Base-by-base conservation (phyloP, 1,140 invertebrate genomes). In the Trichoplusia ni region DNA sequence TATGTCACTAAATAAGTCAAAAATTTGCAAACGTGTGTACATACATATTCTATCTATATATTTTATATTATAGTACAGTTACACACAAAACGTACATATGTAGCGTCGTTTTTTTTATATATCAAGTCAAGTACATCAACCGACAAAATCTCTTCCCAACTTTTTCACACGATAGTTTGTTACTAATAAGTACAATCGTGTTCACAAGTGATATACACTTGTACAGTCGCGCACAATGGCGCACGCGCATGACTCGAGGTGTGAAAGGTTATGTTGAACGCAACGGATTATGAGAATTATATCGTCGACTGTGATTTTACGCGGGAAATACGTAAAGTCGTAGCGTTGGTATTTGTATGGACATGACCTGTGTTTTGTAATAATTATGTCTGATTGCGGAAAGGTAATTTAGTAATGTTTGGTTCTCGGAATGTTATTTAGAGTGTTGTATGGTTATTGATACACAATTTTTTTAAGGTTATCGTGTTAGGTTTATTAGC, bases 251-350 rank as follows among this genome's bases (percentile, higher is more conserved):
- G 62, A 64, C 25, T 64, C 40, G 63, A 79, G 73, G 82, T 84
- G 82, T 84, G 78, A 84, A 81, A 84, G 82, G 82, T 84, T 79
- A 84, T 75, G 71, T 67, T 67, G 69, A 71, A 64, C 42, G 44
- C 42, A 42, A 16, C 44, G 46, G 72, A 69, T 71, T 68, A 71
- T 69, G 64, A 71, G 81, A 75, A 81, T 83, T 81, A 81, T 73
- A 73, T 58, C 66, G 49, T 66, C 65, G 67, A 67, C 78, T 75
- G 69, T 78, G 80, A 82, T 82, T 81, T 79, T 76, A 81, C 73
- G 70, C 67, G 61, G 61, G 69, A 69, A 71, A 73, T 33, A 59
- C 67, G 64, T 49, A 25, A 71, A 73, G 18, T 38, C 47, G 58
- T 44, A 33, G 1, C 13, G 71, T 59, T 60, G 37, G 40, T 33